A percentile compares a stretch with the other conserved stretches of the same genome.
phyloP scores from a whole-genome alignment of 2,797 vertebrate genomes.

The Erethizon dorsatum region DNA sequence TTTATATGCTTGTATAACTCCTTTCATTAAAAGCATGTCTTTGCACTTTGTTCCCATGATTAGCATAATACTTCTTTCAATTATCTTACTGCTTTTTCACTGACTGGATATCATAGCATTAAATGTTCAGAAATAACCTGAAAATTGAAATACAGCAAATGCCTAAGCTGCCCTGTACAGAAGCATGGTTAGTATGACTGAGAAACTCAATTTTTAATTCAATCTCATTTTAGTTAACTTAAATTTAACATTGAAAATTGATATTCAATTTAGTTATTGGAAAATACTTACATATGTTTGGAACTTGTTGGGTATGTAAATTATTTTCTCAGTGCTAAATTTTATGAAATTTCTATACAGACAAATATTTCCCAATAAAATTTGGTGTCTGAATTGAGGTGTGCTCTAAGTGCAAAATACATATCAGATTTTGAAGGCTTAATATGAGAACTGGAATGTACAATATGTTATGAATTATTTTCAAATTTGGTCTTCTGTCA shows the following conservation, averaged over 20 bases:
- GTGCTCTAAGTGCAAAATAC: background rate
- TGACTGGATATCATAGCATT: background rate
- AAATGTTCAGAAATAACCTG: background rate
- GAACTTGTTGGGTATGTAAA: background rate
- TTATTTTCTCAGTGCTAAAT: conserved; percentile 26
- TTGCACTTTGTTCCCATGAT: background rate
- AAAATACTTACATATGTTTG: background rate
- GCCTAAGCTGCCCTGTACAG: background rate
- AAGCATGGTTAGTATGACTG: background rate
- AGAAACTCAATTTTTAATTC: conserved; percentile 51
- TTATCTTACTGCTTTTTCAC: background rate
- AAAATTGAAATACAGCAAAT: background rate
- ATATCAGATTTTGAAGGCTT: background rate
- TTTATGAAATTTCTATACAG: conserved; percentile 42
- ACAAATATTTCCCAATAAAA: conserved; percentile 34
- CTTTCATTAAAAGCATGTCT: conserved; percentile 21
- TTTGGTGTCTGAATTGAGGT: background rate
- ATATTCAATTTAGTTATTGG: background rate
- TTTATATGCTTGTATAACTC: background rate
- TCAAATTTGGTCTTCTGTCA: background rate
- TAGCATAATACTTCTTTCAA: background rate
- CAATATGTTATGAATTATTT: background rate
- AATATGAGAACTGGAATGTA: background rate
- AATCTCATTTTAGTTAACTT: conserved; percentile 45
- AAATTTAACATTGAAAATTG: conserved; percentile 3